These are phyloP conservation scores for Channa striata DNA, from an alignment of 2,797 vertebrate species.

Conservation along the genomic window DNA sequence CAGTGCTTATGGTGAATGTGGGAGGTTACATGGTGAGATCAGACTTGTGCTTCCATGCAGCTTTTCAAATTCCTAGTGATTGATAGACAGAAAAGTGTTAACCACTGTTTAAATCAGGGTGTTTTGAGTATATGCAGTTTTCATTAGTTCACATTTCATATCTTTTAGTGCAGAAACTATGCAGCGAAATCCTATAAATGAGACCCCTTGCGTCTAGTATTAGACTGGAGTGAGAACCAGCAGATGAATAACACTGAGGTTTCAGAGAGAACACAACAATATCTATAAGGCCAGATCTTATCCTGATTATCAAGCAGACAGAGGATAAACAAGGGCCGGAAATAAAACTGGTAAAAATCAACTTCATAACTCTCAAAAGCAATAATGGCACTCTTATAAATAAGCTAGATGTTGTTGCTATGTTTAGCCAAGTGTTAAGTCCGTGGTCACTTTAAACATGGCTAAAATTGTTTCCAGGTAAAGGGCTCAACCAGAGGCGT, in stretches of 20 bases:
- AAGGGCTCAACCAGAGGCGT: slow-evolving; percentile 76
- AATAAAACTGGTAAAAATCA: slow-evolving; percentile 58
- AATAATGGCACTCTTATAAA: slow-evolving; percentile 77
- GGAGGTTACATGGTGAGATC: background rate
- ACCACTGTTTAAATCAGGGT: slow-evolving; percentile 1
- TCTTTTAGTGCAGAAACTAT: slow-evolving; percentile 52
- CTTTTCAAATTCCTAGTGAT: slow-evolving; percentile 8
- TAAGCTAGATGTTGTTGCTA: slow-evolving; percentile 75
- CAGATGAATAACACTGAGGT: slow-evolving; percentile 24
- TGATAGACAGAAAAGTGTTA: background rate
- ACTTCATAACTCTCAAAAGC: slow-evolving; percentile 76
- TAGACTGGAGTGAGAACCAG: slow-evolving; percentile 39
- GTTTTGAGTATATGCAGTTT: slow-evolving; percentile 32
- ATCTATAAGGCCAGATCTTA: slow-evolving; percentile 2
- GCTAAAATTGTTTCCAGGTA: slow-evolving; percentile 63
- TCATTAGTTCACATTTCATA: slow-evolving; percentile 9
- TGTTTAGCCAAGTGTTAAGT: slow-evolving; percentile 60
- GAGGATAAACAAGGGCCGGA: slow-evolving; percentile 62
- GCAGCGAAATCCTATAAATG: slow-evolving; percentile 32
- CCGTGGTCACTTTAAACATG: slow-evolving; percentile 38
- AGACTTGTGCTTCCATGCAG: slow-evolving; percentile 19
- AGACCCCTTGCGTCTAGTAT: slow-evolving; percentile 18
- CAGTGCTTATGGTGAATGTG: background rate
- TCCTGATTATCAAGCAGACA: slow-evolving; percentile 41
- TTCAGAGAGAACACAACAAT: slow-evolving; percentile 7